Base-by-base conservation (phyloP, 2,113 vertebrate species). In the Clupea harengus region DNA sequence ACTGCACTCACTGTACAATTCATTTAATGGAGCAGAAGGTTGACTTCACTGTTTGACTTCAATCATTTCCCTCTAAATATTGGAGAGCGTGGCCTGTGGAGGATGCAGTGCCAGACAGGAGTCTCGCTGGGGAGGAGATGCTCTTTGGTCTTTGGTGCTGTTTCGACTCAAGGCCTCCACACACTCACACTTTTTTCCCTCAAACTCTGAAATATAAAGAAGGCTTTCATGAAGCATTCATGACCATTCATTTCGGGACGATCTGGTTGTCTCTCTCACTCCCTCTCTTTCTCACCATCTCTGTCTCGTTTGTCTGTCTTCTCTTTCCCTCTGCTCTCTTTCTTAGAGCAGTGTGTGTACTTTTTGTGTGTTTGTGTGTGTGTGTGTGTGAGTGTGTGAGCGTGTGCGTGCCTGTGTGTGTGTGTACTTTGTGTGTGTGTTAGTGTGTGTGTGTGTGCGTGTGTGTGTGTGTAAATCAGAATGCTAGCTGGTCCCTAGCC, bases 281-380 rank as follows among this genome's bases (percentile, higher is more conserved):
- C 67, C 18, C 94, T 94, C 85, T 50, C 46, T 25, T 49, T 83
- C 22, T 50, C 49, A 20, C 20, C 10, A 7, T 44, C 10, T 44
- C 25, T 32, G 7, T 78, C 39, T 39, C 39, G n/a, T 52, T 18
- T 52, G 0, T 52, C 50, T 52, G 3, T 52, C 10, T 15, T 20
- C 15, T 54, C 4, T 54, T 28, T 32, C 75, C 47, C 15, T 52
- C 50, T 52, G 50, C 13, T 3, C 13, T 52, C 50, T 49, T 6
- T 49, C 47, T 49, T 60, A 60, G 54, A 60, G 60, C 60, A 9
- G n/a, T 64, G 6, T 64, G 60, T 25, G 60, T 64, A 8, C 57
- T 25, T 64, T 64, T 6, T 60, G 15, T 18, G 45, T 64, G 17
- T 28, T 20, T 28, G 46, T 49, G 45, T 44, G 49, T 25, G 45